Evolutionary conservation across 2,888 invertebrate genomes (phyloP), one percentile per base, ranked within the genome.

Genomic region (Thymelicus sylvestris): DNA sequence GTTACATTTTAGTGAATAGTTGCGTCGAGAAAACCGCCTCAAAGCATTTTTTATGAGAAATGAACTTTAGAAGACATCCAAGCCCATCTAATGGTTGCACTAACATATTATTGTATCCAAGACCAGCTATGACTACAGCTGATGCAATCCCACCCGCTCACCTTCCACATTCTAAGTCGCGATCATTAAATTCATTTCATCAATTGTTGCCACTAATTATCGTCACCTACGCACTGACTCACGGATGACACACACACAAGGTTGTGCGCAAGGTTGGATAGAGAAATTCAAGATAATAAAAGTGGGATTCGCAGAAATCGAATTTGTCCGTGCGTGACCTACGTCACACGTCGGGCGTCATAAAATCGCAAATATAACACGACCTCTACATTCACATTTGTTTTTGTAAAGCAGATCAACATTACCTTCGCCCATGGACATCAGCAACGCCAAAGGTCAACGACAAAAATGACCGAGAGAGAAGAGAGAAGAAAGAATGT

Each of bases 131-230:
- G 12, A 44, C 10, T 44, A 44, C 12, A 8, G 24, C 55, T 55
- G 55, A 55, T 19, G 55, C 55, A 55, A 55, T 55, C 50, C 8
- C 44, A 19, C 61, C 15, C 41, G 61, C 44, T 61, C 61, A 61
- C 60, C 60, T 60, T 19, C 55, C n/a, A 15, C 39, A 19, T 57
- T 38, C 61, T 39, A 41, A 39, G 44, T 19, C 19, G n/a, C 55
- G 41, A 61, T n/a, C 15, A 61, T 61, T 61, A 61, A 10, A 61
- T 61, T 61, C 61, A 61, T 61, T 61, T 61, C 61, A 61, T 41
- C 61, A 61, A 61, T 61, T 61, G 61, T 61, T 61, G 61, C 15
- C 15, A 24, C 61, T 61, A 61, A 61, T 61, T 61, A 61, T 19
- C 41, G 61, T 55, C 61, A 19, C 61, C 61, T 41, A 61, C 61